Evolutionary conservation across 2,113 vertebrate species (phyloP), one percentile per base, ranked within the genome.

Genomic region (Hippoglossus stenolepis): DNA sequence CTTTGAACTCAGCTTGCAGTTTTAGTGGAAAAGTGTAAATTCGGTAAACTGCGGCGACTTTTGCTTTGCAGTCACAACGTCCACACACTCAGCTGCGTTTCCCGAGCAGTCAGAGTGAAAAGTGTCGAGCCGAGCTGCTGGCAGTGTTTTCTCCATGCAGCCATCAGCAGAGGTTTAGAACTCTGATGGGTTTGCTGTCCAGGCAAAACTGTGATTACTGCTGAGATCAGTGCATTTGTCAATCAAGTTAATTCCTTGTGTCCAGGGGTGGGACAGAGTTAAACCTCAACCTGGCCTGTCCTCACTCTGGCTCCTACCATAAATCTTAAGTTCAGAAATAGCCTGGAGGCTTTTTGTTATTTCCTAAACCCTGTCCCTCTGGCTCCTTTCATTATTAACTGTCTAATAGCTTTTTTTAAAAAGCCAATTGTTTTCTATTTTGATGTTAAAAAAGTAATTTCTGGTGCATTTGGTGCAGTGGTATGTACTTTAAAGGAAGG

Each of bases 171-270:
- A 73, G 64, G 61, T 78, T 86, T 76, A 62, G 76, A 82, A 73
- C 4, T 61, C 47, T 49, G 65, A 82, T 70, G 43, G 54, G 28
- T 69, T 82, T 80, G 70, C 77, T 82, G 72, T 69, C 40, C 38
- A 75, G 59, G 72, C 77, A 85, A 77, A 82, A 73, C 35, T 78
- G 40, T 64, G 70, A 84, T 88, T 80, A 73, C 43, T 89, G 82
- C 80, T 87, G 72, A 84, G 74, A 90, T 86, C 73, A 81, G 73
- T 70, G 49, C 59, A 69, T 85, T 73, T 78, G 83, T 79, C 75
- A 61, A 51, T 86, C 82, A 86, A 40, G 73, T 84, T 85, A 82
- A 84, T 84, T 85, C 80, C 63, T 66, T 24, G 18, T 53, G 54
- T 84, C 68, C 76, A 61, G 51, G 21, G 58, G 24, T 24, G 73